Evolutionary conservation across 2,113 vertebrate genomes (phyloP).

Genomic region (Tetraodon nigroviridis): DNA sequence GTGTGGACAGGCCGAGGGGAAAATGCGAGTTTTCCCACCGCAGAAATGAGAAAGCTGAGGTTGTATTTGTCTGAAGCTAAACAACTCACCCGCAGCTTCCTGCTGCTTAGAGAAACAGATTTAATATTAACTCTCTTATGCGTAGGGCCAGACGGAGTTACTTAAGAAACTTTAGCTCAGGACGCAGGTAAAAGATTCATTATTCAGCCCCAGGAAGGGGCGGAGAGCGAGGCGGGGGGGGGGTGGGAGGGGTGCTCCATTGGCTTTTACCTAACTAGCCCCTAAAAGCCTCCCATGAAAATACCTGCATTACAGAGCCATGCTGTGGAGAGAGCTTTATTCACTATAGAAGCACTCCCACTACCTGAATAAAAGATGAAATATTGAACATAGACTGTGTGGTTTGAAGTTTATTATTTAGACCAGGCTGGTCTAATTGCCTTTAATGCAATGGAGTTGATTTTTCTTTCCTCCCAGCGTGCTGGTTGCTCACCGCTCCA

Average conservation of each 20-base stretch:
- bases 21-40: neutral
- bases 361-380: conserved; percentile 77
- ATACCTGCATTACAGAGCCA: conserved; percentile 71
- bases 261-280: conserved; percentile 70
- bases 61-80: neutral
- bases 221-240: conserved; percentile 24
- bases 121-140: conserved; percentile 40
- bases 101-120: conserved; percentile 21
- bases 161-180: conserved; percentile 55
- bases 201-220: conserved; percentile 65
- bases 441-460: conserved; percentile 69
- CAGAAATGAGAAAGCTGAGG: neutral
- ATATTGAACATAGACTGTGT: conserved; percentile 71
- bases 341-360: conserved; percentile 71
- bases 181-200: conserved; percentile 72
- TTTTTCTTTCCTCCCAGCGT: conserved; percentile 36
- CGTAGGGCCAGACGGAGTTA: conserved; percentile 38
- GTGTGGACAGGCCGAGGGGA: neutral
- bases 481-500: conserved; percentile 38
- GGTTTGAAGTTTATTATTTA: conserved; percentile 77
- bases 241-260: conserved; percentile 12
- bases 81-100: conserved; percentile 7
- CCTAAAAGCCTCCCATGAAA: conserved; percentile 73
- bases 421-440: conserved; percentile 73
- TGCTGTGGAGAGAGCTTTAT: conserved; percentile 53